Base-by-base conservation (phyloP, 1,140 invertebrate species). In the Diorhabda sublineata region DNA sequence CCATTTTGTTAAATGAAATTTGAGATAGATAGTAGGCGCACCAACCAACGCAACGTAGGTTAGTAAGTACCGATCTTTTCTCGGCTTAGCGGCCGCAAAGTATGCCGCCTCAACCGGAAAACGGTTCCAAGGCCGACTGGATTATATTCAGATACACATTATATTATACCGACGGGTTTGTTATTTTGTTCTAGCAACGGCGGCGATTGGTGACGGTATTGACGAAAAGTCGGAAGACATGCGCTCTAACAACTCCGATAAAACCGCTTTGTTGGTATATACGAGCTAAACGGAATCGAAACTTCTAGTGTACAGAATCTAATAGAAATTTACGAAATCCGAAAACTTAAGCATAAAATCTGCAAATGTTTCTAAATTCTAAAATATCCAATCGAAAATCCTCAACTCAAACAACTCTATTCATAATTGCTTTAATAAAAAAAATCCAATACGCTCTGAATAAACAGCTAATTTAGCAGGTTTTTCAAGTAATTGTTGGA, bases 191-290 rank as follows among this genome's bases (percentile, higher is more conserved):
- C 6, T 57, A n/a, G 45, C 26, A 26, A 26, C 44, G 45, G 70
- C 68, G 64, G 67, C 68, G 71, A 72, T 72, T 72, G 71, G 71
- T 67, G 64, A 58, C 64, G 42, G 68, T 72, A 73, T 73, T 71
- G 71, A 73, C 64, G 71, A 45, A 62, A 68, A 11, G 52, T 59
- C 42, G 45, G 45, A 45, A 69, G 66, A 65, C 66, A 61, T 58
- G 71, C 71, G 57, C 45, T 5, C 9, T 41, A 41, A 11, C 3
- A n/a, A 42, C 45, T 41, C n/a, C 47, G 47, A 52, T 52, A 3
- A 52, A 6, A 6, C 47, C 47, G 47, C 47, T 52, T 52, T 52
- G 47, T 52, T n/a, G 47, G n/a, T 52, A 26, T 26, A 26, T 26
- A 26, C 26, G 26, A 26, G 26, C 26, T 26, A 26, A 26, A 26